A percentile compares a stretch with the other conserved stretches of the same genome.
Conservation (phyloP, 2,797 vertebrate species). For the Avahi laniger region DNA sequence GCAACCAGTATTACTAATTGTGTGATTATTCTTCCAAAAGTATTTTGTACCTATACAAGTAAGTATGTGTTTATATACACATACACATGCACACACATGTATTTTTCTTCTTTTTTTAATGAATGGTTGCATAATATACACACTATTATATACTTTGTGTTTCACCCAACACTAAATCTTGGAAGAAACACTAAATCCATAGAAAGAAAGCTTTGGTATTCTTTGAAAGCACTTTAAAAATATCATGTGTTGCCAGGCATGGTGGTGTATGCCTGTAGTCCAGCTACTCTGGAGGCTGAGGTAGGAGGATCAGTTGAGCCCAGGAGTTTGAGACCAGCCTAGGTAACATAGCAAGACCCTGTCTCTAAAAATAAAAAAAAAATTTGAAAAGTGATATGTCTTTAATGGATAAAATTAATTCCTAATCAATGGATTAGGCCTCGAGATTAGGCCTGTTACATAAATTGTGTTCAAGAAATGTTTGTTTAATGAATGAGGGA, state of each 20-base stretch:
- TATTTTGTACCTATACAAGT: not conserved
- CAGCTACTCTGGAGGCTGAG: no score
- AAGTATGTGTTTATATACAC: not conserved
- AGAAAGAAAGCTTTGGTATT: not conserved
- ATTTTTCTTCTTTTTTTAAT: not conserved
- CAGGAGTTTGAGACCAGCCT: no score
- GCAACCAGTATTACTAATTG: conserved; percentile 21
- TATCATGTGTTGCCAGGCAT: not conserved
- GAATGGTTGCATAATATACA: not conserved
- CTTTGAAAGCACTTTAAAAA: conserved; percentile 38
- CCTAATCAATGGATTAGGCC: conserved; percentile 1
- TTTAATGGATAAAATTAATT: conserved; percentile 22
- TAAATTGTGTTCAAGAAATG: conserved; percentile 1
- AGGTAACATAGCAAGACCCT: no score
- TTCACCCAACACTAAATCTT: not conserved
- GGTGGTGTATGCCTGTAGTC: no score
- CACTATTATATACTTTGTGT: conserved; percentile 1
- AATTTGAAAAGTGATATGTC: not conserved
- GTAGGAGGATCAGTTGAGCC: no score
- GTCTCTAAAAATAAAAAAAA: no score
- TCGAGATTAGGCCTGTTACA: not conserved
- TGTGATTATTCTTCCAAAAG: not conserved
- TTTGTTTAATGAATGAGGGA: conserved; percentile 37
- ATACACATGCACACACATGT: not conserved
- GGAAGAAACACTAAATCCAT: not conserved